phyloP scores from a whole-genome alignment of 2,113 vertebrate species.

The Aptenodytes patagonicus region DNA sequence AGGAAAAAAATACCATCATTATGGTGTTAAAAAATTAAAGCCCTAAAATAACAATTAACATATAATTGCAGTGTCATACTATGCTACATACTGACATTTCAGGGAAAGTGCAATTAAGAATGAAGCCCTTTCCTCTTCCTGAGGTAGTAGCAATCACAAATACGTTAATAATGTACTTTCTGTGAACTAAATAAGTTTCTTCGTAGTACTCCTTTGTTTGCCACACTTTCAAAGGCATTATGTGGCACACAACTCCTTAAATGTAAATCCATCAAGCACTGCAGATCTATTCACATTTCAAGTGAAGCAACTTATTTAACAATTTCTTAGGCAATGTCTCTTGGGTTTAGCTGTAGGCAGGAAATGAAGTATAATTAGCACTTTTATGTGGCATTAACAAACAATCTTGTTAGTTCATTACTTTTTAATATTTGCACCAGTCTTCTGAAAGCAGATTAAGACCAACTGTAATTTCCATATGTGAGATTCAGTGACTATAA shows the following conservation, averaged over 20 bases:
- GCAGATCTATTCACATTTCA: conserved; percentile 45
- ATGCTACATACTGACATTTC: neutral
- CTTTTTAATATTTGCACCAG: conserved; percentile 76
- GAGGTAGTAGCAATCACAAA: neutral
- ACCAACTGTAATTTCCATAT: conserved; percentile 72
- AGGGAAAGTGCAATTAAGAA: neutral
- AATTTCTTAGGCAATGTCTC: conserved; percentile 64
- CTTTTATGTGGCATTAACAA: conserved; percentile 77
- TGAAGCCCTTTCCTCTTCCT: neutral
- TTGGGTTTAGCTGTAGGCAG: conserved; percentile 65
- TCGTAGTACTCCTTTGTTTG: neutral
- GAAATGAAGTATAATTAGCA: conserved; percentile 75
- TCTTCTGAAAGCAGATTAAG: conserved; percentile 72
- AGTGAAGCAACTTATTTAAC: conserved; percentile 67
- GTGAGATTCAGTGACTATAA: conserved; percentile 62
- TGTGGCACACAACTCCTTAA: neutral
- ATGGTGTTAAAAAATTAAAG: conserved; percentile 30
- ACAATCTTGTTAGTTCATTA: conserved; percentile 79
- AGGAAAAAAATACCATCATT: neutral
- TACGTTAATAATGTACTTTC: neutral
- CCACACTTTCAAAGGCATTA: neutral
- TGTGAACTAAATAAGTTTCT: conserved; percentile 9
- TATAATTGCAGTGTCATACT: neutral
- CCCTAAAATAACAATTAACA: neutral
- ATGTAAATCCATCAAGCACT: conserved; percentile 32